Conservation (phyloP, 2,888 invertebrate genomes). For the Epiblema foenella region DNA sequence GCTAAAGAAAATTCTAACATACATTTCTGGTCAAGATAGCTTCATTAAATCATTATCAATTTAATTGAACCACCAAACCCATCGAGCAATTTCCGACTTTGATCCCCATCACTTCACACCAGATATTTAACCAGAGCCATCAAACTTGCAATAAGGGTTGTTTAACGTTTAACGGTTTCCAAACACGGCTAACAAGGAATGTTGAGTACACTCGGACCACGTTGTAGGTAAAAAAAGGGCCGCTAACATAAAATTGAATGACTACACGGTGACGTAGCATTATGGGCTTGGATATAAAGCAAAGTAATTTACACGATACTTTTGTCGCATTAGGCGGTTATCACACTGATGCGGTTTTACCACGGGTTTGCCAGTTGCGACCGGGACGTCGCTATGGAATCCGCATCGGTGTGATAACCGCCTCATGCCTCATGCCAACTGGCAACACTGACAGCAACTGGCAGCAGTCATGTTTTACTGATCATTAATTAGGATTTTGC, state of each 20-base stretch:
- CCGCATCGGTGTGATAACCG: too few species aligned
- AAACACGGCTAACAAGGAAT: constrained; percentile 56
- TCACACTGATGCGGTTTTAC: too few species aligned
- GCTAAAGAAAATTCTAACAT: not conserved
- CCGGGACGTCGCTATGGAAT: too few species aligned
- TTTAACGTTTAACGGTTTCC: constrained; percentile 48
- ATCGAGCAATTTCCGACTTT: constrained; percentile 6
- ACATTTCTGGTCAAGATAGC: not conserved
- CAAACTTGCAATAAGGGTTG: constrained; percentile 16
- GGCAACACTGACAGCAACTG: too few species aligned
- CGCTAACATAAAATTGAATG: constrained; percentile 12
- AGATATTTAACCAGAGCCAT: constrained; percentile 16
- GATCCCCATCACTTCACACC: constrained; percentile 4
- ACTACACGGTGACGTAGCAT: constrained; percentile 9
- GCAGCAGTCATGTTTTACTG: too few species aligned
- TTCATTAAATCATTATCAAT: constrained; percentile 10
- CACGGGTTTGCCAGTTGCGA: too few species aligned
- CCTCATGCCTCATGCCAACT: too few species aligned
- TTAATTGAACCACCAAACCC: constrained; percentile 6
- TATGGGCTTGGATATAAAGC: too few species aligned
- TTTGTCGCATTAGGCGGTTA: too few species aligned
- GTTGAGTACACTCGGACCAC: constrained; percentile 26
- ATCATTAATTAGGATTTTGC: too few species aligned
- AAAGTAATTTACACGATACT: too few species aligned
- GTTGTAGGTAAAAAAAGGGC: constrained; percentile 24